Evolutionary conservation across 2,888 invertebrate genomes (phyloP).

Genomic region (Blastobasis lacticolella): DNA sequence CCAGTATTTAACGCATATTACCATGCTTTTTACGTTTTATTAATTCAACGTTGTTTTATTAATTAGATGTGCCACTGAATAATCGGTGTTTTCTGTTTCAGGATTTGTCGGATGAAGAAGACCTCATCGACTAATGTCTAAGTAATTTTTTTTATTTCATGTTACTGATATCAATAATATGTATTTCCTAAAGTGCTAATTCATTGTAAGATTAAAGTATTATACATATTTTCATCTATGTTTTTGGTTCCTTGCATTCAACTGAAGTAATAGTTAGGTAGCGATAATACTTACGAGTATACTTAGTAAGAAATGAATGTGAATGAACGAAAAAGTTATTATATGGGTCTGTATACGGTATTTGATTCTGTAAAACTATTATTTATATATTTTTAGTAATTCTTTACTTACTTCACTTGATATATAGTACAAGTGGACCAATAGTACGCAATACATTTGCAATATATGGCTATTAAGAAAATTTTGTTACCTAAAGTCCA

Average conservation of each 20-base stretch:
- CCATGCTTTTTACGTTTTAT: too few relatives aligned
- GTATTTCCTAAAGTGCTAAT: conserved; percentile 59
- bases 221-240: conserved; percentile 32
- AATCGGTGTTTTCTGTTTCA: conserved; percentile 29
- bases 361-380: background rate
- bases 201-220: conserved; percentile 57
- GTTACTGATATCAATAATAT: conserved; percentile 25
- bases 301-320: background rate
- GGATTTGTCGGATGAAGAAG: conserved; percentile 64
- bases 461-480: too few relatives aligned
- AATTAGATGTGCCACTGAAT: background rate
- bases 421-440: too few relatives aligned
- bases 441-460: too few relatives aligned
- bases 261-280: background rate
- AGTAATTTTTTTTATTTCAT: conserved; percentile 43
- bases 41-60: background rate
- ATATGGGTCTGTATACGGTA: background rate
- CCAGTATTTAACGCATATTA: background rate
- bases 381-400: too few relatives aligned
- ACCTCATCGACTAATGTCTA: conserved; percentile 41
- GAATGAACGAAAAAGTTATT: background rate
- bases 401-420: too few relatives aligned
- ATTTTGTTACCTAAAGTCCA: too few relatives aligned
- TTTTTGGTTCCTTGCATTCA: background rate
- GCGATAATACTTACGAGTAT: background rate